Conservation (phyloP, 2,797 vertebrate species). For the Ibycter americanus region DNA sequence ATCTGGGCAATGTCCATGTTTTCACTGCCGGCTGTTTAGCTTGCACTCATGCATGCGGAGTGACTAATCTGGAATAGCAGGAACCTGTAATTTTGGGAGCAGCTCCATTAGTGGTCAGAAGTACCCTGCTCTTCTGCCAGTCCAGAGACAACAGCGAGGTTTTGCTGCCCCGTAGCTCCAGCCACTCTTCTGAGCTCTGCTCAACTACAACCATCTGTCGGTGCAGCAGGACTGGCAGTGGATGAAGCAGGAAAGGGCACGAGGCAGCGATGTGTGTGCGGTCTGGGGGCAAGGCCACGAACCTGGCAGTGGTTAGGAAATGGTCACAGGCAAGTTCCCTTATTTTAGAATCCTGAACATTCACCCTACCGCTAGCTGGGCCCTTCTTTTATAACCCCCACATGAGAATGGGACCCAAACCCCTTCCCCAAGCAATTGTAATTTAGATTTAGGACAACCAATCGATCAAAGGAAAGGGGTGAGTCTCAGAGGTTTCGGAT, state of each 20-base stretch:
- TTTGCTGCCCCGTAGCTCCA: neutral
- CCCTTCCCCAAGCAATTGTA: neutral
- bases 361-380: neutral
- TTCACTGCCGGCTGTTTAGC: neutral
- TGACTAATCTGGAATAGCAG: slow-evolving; percentile 9
- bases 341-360: neutral
- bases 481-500: neutral
- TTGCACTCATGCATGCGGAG: fast-evolving
- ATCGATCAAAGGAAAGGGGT: neutral
- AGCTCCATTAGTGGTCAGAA: neutral
- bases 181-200: neutral
- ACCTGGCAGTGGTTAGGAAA: neutral
- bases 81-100: neutral
- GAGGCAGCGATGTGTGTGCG: fast-evolving
- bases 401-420: neutral
- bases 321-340: neutral
- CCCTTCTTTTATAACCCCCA: neutral
- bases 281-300: neutral
- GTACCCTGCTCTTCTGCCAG: neutral
- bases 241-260: neutral
- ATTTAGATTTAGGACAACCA: neutral
- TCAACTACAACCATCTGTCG: neutral
- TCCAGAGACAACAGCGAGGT: neutral
- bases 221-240: neutral
- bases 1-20: neutral